Evolutionary conservation across 2,113 vertebrate species (phyloP).

Genomic region (Dasypus novemcinctus): DNA sequence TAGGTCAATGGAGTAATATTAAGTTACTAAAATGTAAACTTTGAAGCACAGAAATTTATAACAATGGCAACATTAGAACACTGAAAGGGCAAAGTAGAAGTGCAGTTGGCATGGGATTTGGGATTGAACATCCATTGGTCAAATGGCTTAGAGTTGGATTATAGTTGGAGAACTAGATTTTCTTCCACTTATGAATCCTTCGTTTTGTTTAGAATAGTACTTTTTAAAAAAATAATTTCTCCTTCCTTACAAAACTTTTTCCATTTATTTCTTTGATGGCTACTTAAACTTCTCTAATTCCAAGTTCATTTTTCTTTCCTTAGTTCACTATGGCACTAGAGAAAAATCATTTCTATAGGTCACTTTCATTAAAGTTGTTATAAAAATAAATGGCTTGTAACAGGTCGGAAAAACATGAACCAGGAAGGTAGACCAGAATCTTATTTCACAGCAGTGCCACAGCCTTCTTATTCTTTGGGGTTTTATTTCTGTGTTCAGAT

Average conservation of each 20-base stretch:
- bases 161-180: neutral
- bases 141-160: neutral
- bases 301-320: slow-evolving; percentile 39
- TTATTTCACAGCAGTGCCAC: slow-evolving; percentile 34
- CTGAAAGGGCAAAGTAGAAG: neutral
- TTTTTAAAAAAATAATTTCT: neutral
- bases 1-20: neutral
- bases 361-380: slow-evolving; percentile 66
- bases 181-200: neutral
- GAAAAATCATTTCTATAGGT: slow-evolving; percentile 49
- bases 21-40: slow-evolving; percentile 14
- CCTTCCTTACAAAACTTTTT: slow-evolving; percentile 34
- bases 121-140: neutral
- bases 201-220: slow-evolving; percentile 6
- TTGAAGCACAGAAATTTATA: neutral
- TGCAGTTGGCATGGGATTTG: neutral
- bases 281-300: neutral
- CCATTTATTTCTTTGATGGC: slow-evolving; percentile 15
- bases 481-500: slow-evolving; percentile 33
- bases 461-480: neutral
- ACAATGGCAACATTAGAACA: neutral
- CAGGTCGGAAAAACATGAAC: slow-evolving; percentile 44
- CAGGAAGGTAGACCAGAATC: neutral
- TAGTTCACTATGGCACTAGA: neutral
- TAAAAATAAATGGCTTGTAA: slow-evolving; percentile 75